phyloP scores from a whole-genome alignment of 2,888 invertebrate species.

The Drosophila colorata region DNA sequence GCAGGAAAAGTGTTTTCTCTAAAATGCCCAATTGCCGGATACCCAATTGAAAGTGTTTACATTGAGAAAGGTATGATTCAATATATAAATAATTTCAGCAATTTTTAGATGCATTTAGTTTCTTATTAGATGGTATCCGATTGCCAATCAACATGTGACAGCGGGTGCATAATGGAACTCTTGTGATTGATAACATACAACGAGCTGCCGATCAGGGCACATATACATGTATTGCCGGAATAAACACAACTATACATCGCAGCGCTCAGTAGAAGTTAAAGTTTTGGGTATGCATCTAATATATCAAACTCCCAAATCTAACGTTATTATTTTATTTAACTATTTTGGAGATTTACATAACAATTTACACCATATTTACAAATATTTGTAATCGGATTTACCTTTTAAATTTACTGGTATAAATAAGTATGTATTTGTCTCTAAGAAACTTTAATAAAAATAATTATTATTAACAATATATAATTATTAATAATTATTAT shows the following conservation, averaged over 20 bases:
- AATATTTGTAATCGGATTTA: too few species aligned
- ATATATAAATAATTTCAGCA: too few species aligned
- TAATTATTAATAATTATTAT: neutral
- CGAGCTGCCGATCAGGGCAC: conserved; percentile 94
- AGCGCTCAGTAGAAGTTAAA: conserved; percentile 90
- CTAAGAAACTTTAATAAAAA: neutral
- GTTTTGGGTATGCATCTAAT: conserved; percentile 87
- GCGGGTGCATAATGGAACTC: conserved; percentile 93
- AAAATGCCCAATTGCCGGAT: conserved; percentile 96
- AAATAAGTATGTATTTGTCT: neutral
- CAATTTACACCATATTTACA: neutral
- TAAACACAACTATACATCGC: conserved; percentile 91
- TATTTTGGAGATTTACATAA: neutral
- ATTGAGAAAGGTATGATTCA: conserved; percentile 92
- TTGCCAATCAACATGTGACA: conserved; percentile 94
- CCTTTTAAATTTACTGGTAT: neutral
- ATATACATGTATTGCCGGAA: conserved; percentile 95
- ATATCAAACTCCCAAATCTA: neutral
- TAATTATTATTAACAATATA: neutral
- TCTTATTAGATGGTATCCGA: conserved; percentile 89
- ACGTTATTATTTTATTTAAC: neutral
- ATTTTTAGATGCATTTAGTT: neutral
- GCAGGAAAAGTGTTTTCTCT: conserved; percentile 92
- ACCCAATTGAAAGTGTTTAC: conserved; percentile 92
- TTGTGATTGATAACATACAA: conserved; percentile 93